Evolutionary conservation across 2,888 invertebrate species (phyloP), one percentile per base, ranked within the genome.

Genomic region (Rotaria sp.): DNA sequence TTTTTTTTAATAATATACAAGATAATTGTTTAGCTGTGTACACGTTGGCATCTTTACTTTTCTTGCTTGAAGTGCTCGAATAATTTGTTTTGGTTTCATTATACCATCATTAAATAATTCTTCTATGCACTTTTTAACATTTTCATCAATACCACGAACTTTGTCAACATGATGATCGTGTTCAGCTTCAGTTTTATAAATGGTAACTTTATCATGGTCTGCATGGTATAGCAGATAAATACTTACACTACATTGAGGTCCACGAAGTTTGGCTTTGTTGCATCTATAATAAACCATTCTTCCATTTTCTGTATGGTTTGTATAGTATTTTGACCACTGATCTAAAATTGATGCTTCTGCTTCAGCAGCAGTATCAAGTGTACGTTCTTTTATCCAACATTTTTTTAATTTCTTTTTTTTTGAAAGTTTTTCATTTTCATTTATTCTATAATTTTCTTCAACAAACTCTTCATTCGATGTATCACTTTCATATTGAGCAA

Each of bases 141-240:
- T n/a, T n/a, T n/a, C n/a, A n/a, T n/a, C n/a, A n/a, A n/a, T n/a
- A n/a, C n/a, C n/a, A n/a, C n/a, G n/a, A n/a, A n/a, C n/a, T n/a
- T n/a, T n/a, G n/a, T n/a, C n/a, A n/a, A n/a, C n/a, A n/a, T n/a
- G n/a, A n/a, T n/a, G n/a, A n/a, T n/a, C n/a, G n/a, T n/a, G n/a
- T n/a, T n/a, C n/a, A n/a, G n/a, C n/a, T n/a, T n/a, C n/a, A n/a
- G n/a, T n/a, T n/a, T n/a, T n/a, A n/a, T n/a, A n/a, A n/a, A n/a
- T n/a, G n/a, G 41, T 13, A 15, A 55, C 84, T 41, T 55, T 55
- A 11, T 55, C 30, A 41, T 35, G 15, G 21, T 84, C 84, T 52
- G 55, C 38, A 52, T 84, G 52, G n/a, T 55, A 55, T 84, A 84
- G 38, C 26, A 84, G 38, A 41, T 84, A 57, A 21, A 57, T 57